These are phyloP conservation scores for Arnoldichthys spilopterus DNA, from an alignment of 2,797 vertebrate genomes.

Conservation along the genomic window DNA sequence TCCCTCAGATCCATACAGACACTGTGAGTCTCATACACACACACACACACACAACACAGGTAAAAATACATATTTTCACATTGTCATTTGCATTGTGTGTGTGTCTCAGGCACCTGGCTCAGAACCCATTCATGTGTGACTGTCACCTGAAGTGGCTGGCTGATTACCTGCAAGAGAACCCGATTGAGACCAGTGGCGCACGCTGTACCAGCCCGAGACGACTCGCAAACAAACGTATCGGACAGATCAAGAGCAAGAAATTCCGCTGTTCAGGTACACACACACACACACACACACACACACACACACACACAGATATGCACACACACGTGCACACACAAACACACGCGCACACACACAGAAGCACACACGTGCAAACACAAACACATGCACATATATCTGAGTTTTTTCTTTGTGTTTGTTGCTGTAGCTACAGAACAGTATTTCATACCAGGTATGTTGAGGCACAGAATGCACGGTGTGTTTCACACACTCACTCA, in stretches of 20 bases:
- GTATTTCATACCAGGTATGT: constrained; percentile 99
- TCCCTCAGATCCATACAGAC: constrained; percentile 96
- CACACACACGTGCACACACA: constrained; percentile 24
- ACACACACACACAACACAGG: constrained; percentile 22
- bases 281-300: constrained; percentile 34
- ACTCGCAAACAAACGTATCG: constrained; percentile 98
- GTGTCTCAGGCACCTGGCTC: constrained; percentile 90
- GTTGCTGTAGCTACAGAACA: constrained; percentile 95
- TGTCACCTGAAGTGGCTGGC: constrained; percentile 99
- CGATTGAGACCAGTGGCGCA: constrained; percentile 98
- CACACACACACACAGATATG: neutral
- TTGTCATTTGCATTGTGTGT: too few species aligned
- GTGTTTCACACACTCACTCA: neutral
- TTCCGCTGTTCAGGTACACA: constrained; percentile 97
- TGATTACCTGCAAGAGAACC: constrained; percentile 98
- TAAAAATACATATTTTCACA: too few species aligned
- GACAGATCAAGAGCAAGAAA: constrained; percentile 99
- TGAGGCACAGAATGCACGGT: constrained; percentile 66
- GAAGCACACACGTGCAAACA: too few species aligned
- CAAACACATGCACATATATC: too few species aligned
- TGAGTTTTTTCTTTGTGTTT: constrained; percentile 80
- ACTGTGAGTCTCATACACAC: constrained; percentile 78
- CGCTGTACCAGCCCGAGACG: constrained; percentile 96
- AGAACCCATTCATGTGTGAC: constrained; percentile 99
- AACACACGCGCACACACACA: too few species aligned